These are phyloP conservation scores for Eremobia ochroleuca DNA, from an alignment of 2,888 invertebrate genomes.

Conservation along the genomic window DNA sequence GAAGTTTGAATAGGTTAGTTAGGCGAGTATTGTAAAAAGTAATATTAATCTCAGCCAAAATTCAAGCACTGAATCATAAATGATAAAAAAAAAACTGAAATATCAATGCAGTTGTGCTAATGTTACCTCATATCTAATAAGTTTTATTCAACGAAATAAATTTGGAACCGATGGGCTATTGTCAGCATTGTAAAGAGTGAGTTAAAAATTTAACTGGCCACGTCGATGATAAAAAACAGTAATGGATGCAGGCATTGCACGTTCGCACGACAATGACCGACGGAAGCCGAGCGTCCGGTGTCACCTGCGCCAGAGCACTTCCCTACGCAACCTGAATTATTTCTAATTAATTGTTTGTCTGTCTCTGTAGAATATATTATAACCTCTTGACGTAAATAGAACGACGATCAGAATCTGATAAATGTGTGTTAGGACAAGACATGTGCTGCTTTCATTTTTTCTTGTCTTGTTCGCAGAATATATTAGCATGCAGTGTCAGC, in stretches of 20 bases:
- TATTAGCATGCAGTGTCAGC: slow-evolving; percentile 40
- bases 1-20: not conserved
- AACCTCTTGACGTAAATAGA: slow-evolving; percentile 56
- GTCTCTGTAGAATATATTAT: slow-evolving; percentile 56
- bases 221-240: slow-evolving; percentile 52
- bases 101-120: slow-evolving; percentile 15
- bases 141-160: slow-evolving; percentile 46
- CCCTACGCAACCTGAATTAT: slow-evolving; percentile 74
- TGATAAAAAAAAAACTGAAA: slow-evolving; percentile 25
- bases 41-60: not conserved
- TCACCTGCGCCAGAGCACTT: slow-evolving; percentile 74
- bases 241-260: slow-evolving; percentile 67
- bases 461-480: slow-evolving; percentile 31
- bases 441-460: slow-evolving; percentile 53
- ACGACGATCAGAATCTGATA: slow-evolving; percentile 36
- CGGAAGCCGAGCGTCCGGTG: slow-evolving; percentile 79
- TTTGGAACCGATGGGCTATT: slow-evolving; percentile 52
- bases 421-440: slow-evolving; percentile 42
- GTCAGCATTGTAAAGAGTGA: slow-evolving; percentile 47
- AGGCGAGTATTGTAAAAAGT: not conserved
- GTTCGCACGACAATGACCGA: slow-evolving; percentile 75
- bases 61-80: not conserved
- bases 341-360: slow-evolving; percentile 65
- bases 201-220: slow-evolving; percentile 54
- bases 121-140: slow-evolving; percentile 26